A percentile compares a stretch with the other conserved stretches of the same genome.
phyloP scores from a whole-genome alignment of 2,797 vertebrate species.

The Champsocephalus esox region DNA sequence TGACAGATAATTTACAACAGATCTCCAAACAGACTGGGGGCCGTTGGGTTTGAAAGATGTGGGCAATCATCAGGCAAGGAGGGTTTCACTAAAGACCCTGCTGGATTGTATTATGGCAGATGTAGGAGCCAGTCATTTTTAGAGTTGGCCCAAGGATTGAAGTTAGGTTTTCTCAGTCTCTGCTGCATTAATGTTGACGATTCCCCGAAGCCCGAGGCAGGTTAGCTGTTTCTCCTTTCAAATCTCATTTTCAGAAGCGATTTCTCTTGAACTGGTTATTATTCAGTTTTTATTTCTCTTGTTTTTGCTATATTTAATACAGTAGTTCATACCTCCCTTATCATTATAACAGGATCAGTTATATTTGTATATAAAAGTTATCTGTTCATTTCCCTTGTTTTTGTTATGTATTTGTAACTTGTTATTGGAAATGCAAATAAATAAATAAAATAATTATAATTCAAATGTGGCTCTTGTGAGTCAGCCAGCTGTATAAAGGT shows the following conservation, averaged over 20 bases:
- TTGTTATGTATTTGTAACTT: too few relatives aligned
- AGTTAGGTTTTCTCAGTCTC: background rate
- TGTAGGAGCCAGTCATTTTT: background rate
- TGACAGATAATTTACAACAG: background rate
- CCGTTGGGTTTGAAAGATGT: background rate
- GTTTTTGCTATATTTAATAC: too few relatives aligned
- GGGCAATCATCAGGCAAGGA: background rate
- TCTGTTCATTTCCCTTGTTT: too few relatives aligned
- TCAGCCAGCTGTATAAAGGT: constrained; percentile 25
- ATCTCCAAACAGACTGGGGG: background rate
- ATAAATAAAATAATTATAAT: too few relatives aligned
- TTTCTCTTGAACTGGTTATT: too few relatives aligned
- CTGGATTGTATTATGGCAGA: background rate
- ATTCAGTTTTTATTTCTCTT: too few relatives aligned
- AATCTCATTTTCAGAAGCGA: too few relatives aligned
- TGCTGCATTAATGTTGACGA: background rate
- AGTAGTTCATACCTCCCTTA: background rate
- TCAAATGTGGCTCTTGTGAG: too few relatives aligned
- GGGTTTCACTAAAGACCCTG: background rate
- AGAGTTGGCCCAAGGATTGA: background rate
- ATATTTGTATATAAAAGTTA: too few relatives aligned
- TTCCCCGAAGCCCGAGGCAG: background rate
- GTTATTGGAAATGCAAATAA: too few relatives aligned
- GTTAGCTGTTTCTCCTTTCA: too few relatives aligned
- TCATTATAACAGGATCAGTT: background rate